A percentile compares a stretch with the other conserved stretches of the same genome.
Conservation (phyloP, 2,797 vertebrate genomes). For the Chloroceryle amazona region DNA sequence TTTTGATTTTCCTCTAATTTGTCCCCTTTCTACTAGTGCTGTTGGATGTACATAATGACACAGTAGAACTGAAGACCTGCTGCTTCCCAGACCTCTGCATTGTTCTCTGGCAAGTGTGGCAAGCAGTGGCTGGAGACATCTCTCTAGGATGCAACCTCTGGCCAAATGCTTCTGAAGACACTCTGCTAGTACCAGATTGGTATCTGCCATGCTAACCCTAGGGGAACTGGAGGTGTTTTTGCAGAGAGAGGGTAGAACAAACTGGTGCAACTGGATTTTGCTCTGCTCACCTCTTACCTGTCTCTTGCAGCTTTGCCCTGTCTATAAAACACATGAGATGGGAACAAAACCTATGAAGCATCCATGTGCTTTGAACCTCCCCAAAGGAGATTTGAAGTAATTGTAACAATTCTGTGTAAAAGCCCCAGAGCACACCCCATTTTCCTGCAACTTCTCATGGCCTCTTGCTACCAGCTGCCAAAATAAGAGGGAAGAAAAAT, state of each 20-base stretch:
- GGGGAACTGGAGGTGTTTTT: not conserved
- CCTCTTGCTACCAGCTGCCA: not conserved
- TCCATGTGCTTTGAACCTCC: not conserved
- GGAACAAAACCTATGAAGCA: slow-evolving; percentile 3
- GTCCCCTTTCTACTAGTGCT: not conserved
- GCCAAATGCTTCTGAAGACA: not conserved
- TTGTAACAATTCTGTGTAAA: not conserved
- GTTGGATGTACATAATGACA: not conserved
- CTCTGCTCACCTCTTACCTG: not conserved
- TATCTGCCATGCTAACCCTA: not conserved
- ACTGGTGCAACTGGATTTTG: slow-evolving; percentile 12
- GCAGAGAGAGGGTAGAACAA: not conserved
- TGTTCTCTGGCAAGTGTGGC: not conserved
- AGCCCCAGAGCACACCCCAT: not conserved
- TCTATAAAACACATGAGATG: not conserved
- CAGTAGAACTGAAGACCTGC: not conserved
- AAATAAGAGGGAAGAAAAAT: not conserved
- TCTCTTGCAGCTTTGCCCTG: not conserved
- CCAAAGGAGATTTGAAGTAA: not conserved
- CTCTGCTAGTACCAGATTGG: not conserved
- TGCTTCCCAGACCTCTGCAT: not conserved
- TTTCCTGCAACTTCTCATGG: not conserved
- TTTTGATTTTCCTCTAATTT: not conserved
- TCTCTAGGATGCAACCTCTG: not conserved
- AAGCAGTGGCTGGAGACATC: not conserved